Base-by-base conservation (phyloP, 2,113 vertebrate genomes). In the Callocephalon fimbriatum region DNA sequence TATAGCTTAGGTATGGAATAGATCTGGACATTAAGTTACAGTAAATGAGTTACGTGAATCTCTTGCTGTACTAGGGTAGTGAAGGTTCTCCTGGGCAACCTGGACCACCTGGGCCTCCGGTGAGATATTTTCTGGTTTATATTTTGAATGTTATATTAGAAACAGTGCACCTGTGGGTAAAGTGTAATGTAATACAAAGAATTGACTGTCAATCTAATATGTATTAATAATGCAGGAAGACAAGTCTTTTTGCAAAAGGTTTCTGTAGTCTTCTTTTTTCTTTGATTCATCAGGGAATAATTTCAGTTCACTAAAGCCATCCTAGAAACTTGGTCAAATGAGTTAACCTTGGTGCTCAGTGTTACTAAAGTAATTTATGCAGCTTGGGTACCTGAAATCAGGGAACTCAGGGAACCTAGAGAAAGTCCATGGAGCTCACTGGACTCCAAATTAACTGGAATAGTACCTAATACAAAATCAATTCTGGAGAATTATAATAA, bases 41-140 rank as follows among this genome's bases (percentile, higher is more conserved):
- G 48, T 78, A 84, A 93, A 44, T 78, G 9, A 89, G 27, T 76
- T 76, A 13, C 22, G 32, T 90, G n/a, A 47, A 85, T 96, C 38
- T 97, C 94, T 72, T 95, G 72, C 90, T 93, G 10, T 82, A 94
- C n/a, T 97, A 99, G 99, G 99, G 99, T 81, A 98, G 88, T 32
- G 99, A 99, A 91, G 99, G 99, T 22, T 93, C 98, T 61, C 95
- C 98, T 76, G 99, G 99, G 63, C 98, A 96, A 86, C 99, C 98
- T 76, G 99, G 99, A 95, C 98, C 99, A 47, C 97, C 98, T 76
- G 99, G 99, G 45, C 98, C 98, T 31, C 98, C 98, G 90, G 98
- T 98, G 97, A 98, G 98, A 98, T 58, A 67, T 93, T 88, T 70
- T 90, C 5, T 2, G 21, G 32, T 91, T 93, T 63, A 4, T 93